A percentile compares a stretch with the other conserved stretches of the same genome.
Conservation (phyloP, 2,888 invertebrate genomes). For the Bruchidius siliquastri region DNA sequence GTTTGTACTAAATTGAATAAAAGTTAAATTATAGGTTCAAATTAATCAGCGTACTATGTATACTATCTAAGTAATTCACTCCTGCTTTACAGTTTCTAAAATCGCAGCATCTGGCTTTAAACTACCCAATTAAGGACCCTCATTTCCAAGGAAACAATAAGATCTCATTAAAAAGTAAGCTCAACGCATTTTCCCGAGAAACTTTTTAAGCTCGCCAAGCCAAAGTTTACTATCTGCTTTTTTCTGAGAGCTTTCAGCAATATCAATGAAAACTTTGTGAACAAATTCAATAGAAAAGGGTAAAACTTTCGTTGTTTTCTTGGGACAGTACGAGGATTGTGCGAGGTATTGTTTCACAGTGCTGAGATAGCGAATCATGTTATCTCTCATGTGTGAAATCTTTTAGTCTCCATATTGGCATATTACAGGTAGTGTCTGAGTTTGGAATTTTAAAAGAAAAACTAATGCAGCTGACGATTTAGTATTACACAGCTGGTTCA, state of each 20-base stretch:
- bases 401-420: background rate
- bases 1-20: too few relatives aligned
- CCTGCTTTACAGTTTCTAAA: background rate
- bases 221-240: constrained; percentile 6
- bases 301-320: background rate
- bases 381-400: background rate
- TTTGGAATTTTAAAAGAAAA: too few relatives aligned
- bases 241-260: constrained; percentile 5
- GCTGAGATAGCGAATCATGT: background rate
- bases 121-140: background rate
- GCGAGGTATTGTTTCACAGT: background rate
- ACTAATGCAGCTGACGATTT: too few relatives aligned
- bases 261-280: constrained; percentile 6
- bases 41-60: background rate
- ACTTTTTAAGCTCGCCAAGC: background rate
- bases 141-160: constrained; percentile 2
- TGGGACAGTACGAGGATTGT: background rate
- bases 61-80: background rate
- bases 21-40: background rate
- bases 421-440: too few relatives aligned
- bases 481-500: too few relatives aligned
- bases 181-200: background rate
- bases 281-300: constrained; percentile 5
- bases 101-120: background rate
- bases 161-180: constrained; percentile 6